These are phyloP conservation scores for Clarias laeviceps DNA, from an alignment of 2,797 vertebrate species.

Conservation along the genomic window DNA sequence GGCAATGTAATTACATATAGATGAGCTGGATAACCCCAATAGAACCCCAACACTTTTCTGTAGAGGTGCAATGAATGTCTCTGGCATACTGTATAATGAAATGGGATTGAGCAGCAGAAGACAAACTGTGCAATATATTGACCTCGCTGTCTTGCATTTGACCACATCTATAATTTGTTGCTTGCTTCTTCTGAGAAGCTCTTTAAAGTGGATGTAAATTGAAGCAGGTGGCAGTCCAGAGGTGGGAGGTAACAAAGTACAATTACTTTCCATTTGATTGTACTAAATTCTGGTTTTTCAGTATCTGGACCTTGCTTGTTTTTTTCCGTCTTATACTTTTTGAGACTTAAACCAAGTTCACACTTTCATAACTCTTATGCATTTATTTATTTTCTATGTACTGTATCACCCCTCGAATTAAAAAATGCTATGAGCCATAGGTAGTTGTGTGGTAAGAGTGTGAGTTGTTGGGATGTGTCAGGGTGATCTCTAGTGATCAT, in stretches of 20 bases:
- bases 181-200: conserved; percentile 44
- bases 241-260: background rate
- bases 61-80: conserved; percentile 9
- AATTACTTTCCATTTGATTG: conserved; percentile 3
- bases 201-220: conserved; percentile 30
- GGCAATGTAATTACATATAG: conserved; percentile 42
- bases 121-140: conserved; percentile 34
- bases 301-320: background rate
- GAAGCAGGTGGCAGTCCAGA: conserved; percentile 24
- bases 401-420: too few relatives aligned
- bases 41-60: conserved; percentile 30
- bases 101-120: conserved; percentile 26
- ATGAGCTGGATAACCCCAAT: conserved; percentile 35
- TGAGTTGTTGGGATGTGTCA: too few relatives aligned
- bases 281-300: background rate
- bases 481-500: too few relatives aligned
- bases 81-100: conserved; percentile 11
- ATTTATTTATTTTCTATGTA: too few relatives aligned
- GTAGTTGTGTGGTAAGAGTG: too few relatives aligned
- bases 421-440: too few relatives aligned
- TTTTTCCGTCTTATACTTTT: background rate
- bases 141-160: conserved; percentile 25
- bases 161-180: conserved; percentile 42
- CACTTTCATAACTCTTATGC: too few relatives aligned
- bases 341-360: too few relatives aligned